Evolutionary conservation across 2,113 vertebrate species (phyloP).

Genomic region (Bombycilla garrulus): DNA sequence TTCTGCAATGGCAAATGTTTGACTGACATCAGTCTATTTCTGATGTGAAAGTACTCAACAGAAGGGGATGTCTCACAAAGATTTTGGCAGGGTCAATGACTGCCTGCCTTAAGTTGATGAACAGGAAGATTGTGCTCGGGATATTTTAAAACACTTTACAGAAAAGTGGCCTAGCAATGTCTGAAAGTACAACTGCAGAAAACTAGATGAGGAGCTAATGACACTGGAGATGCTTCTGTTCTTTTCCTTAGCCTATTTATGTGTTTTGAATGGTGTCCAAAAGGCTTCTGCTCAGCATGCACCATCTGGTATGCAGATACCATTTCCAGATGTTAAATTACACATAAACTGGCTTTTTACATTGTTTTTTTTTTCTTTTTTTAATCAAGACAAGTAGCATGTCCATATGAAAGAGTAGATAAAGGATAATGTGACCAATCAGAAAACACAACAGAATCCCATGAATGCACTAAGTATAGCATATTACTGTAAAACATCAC

Average conservation of each 20-base stretch:
- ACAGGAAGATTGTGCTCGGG: background rate
- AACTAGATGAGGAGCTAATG: background rate
- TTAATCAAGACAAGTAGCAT: background rate
- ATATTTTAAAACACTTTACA: background rate
- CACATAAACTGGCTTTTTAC: background rate
- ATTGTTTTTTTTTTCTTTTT: background rate
- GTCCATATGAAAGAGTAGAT: background rate
- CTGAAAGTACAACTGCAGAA: background rate
- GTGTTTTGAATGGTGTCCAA: background rate
- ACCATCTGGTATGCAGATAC: background rate
- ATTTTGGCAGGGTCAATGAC: background rate
- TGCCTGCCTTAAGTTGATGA: background rate
- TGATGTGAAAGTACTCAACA: background rate
- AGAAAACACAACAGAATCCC: background rate
- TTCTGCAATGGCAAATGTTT: background rate
- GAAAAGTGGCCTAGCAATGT: background rate
- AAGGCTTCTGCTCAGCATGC: background rate
- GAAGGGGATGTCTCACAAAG: background rate
- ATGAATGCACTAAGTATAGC: background rate
- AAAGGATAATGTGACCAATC: background rate
- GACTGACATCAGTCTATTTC: background rate
- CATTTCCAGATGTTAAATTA: slow-evolving; percentile 35
- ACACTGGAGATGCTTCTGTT: background rate
- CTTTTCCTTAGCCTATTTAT: background rate
- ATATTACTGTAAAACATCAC: background rate